Percentiles rank a stretch among this genome's conserved stretches.
Evolutionary conservation across 2,113 vertebrate species (phyloP).

Genomic region (Erpornis zantholeuca): DNA sequence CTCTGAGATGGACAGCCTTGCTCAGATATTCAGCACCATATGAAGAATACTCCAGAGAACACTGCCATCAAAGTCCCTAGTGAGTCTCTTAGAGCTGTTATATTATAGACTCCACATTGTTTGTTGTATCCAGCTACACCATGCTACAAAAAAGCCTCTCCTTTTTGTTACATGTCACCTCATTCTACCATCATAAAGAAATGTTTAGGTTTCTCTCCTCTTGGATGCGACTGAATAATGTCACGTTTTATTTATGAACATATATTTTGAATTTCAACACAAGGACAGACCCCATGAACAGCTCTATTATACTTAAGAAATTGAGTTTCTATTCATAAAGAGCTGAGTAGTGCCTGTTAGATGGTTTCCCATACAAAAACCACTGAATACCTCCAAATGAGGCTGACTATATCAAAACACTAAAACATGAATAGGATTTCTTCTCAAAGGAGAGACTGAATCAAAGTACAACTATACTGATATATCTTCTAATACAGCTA

Average conservation of each 20-base stretch:
- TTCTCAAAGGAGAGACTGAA: slow-evolving; percentile 72
- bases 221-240: slow-evolving; percentile 18
- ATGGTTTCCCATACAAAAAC: slow-evolving; percentile 61
- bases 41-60: neutral
- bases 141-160: neutral
- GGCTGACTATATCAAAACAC: slow-evolving; percentile 69
- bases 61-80: neutral
- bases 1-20: neutral
- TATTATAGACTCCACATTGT: neutral
- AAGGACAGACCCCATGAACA: slow-evolving; percentile 68
- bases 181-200: slow-evolving; percentile 37
- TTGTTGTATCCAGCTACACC: neutral
- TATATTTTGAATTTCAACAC: slow-evolving; percentile 56
- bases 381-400: slow-evolving; percentile 69
- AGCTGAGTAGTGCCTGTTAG: slow-evolving; percentile 58
- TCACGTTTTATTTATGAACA: slow-evolving; percentile 22
- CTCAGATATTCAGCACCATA: neutral
- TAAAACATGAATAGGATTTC: slow-evolving; percentile 73
- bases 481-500: slow-evolving; percentile 62
- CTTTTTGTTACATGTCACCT: neutral
- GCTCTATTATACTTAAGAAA: slow-evolving; percentile 67
- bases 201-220: slow-evolving; percentile 40
- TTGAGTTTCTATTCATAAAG: slow-evolving; percentile 68
- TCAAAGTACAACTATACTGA: slow-evolving; percentile 65
- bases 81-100: neutral